Percentiles rank a stretch among this genome's conserved stretches.
phyloP scores from a whole-genome alignment of 2,113 vertebrate genomes.

The Halcyon malimbica region DNA sequence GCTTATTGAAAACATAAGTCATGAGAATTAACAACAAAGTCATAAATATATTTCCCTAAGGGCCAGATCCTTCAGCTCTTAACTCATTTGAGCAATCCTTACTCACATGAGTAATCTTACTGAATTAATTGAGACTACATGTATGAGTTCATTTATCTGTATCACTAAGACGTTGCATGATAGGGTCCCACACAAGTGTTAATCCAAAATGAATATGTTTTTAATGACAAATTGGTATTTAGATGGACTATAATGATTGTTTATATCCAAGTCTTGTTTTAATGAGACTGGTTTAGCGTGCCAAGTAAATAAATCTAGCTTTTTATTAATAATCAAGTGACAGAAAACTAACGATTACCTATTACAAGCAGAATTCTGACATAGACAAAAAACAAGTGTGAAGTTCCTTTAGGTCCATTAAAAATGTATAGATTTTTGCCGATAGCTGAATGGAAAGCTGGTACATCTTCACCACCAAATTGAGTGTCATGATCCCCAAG shows the following conservation, averaged over 20 bases:
- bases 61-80: constrained; percentile 42
- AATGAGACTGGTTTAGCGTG: constrained; percentile 38
- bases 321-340: constrained; percentile 48
- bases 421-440: background rate
- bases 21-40: constrained; percentile 67
- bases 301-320: constrained; percentile 42
- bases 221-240: constrained; percentile 53
- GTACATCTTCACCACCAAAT: background rate
- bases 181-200: background rate
- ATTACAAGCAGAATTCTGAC: constrained; percentile 37
- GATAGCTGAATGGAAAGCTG: background rate
- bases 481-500: background rate
- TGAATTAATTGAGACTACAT: constrained; percentile 52
- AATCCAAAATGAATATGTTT: constrained; percentile 50
- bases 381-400: background rate
- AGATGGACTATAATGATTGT: constrained; percentile 20
- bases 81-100: constrained; percentile 17
- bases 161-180: background rate
- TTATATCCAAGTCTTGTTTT: constrained; percentile 48
- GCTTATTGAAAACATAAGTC: constrained; percentile 69
- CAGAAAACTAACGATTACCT: background rate
- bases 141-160: constrained; percentile 4
- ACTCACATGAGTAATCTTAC: background rate
- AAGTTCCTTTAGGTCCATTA: background rate
- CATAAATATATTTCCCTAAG: constrained; percentile 54